These are phyloP conservation scores for Cryptomyrus ogoouensis DNA, from an alignment of 2,113 vertebrate genomes.

Conservation along the genomic window DNA sequence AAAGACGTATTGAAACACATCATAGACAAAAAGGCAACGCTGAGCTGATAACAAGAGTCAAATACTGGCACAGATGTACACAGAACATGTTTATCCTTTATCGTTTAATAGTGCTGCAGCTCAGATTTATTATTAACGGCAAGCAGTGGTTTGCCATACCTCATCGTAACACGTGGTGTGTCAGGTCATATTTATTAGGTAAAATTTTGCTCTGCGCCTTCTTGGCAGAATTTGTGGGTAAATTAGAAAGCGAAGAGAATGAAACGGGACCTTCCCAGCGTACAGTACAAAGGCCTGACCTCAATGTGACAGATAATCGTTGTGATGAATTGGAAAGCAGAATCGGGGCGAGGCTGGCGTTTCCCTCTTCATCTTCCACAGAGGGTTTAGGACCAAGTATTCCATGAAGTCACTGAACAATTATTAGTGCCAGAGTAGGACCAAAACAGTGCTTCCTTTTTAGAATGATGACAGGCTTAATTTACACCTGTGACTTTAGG, in stretches of 20 bases:
- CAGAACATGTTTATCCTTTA: not conserved
- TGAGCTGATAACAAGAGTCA: not conserved
- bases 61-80: not conserved
- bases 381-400: not conserved
- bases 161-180: not conserved
- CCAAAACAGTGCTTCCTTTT: not conserved
- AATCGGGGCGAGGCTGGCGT: not conserved
- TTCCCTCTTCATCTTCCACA: not conserved
- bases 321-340: not conserved
- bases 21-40: not conserved
- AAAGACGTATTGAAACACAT: not conserved
- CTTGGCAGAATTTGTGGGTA: not conserved
- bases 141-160: not conserved
- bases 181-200: not conserved
- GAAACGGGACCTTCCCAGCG: not conserved
- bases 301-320: conserved; percentile 1
- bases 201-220: not conserved
- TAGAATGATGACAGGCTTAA: not conserved
- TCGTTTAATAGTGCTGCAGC: not conserved
- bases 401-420: not conserved
- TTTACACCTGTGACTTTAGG: not conserved
- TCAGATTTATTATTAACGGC: not conserved
- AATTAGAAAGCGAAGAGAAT: not conserved
- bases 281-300: not conserved
- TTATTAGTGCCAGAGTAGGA: not conserved